Evolutionary conservation across 2,888 invertebrate genomes (phyloP).

Genomic region (Macrosiphum euphorbiae): DNA sequence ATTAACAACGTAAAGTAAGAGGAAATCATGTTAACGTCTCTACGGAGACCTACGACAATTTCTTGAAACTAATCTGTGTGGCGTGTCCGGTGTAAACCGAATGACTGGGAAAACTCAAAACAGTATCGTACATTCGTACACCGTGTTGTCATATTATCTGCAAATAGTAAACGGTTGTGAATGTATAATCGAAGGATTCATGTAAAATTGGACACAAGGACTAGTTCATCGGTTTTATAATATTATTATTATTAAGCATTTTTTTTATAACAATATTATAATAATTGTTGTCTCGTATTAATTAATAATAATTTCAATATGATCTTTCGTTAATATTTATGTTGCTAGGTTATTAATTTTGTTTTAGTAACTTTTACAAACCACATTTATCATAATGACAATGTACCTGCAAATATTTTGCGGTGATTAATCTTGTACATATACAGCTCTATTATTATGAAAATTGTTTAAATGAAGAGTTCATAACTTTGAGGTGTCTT

Average conservation of each 20-base stretch:
- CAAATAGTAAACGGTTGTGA: constrained; percentile 37
- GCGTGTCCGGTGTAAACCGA: constrained; percentile 49
- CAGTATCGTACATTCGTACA: constrained; percentile 17
- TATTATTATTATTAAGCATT: neutral
- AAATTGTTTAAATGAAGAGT: neutral
- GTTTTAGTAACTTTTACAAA: constrained; percentile 3
- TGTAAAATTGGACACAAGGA: constrained; percentile 58
- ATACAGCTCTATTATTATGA: neutral
- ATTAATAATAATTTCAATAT: neutral
- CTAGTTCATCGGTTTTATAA: neutral
- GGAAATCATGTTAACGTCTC: constrained; percentile 37
- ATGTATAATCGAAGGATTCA: constrained; percentile 59
- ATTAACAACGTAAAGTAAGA: neutral
- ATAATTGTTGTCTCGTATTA: neutral
- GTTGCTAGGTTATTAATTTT: constrained; percentile 19
- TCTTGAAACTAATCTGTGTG: constrained; percentile 38
- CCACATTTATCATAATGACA: neutral
- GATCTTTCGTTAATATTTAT: neutral
- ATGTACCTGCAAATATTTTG: neutral
- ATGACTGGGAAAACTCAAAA: constrained; percentile 51
- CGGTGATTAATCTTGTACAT: constrained; percentile 28
- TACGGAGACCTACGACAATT: neutral
- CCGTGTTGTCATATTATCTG: constrained; percentile 45
- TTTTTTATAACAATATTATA: neutral
- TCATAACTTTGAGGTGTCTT: neutral